Evolutionary conservation across 64 coral and sea anemone genomes (phyloP), one percentile per base, ranked within the genome.

Genomic region (Montipora sp.): DNA sequence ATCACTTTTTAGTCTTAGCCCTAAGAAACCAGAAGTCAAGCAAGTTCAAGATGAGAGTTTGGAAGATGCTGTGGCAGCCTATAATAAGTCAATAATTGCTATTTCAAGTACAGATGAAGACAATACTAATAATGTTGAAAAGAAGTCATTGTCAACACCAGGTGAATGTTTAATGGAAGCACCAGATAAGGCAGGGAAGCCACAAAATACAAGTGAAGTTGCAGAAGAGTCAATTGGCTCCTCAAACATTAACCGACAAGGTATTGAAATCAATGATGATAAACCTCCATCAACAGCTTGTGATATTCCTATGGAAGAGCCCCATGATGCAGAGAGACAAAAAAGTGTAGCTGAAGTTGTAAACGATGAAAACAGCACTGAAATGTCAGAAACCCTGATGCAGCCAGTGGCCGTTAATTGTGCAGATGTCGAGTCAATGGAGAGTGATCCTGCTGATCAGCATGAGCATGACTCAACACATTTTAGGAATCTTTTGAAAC

Each of bases 401-500:
- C 9, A 77, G 65, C 4, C 20, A 50, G 14, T 44, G 79, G 36
- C 11, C 4, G 50, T 18, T 16, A 75, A 63, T 57, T 8, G 53
- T 60, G 79, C 51, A 74, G 58, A 84, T 3, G 51, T 18, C 7
- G 27, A 43, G 7, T 48, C 46, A 92, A 68, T 73, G 24, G 78
- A 89, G 9, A 49, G 20, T 73, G 80, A 53, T 69, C 12, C 18
- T 55, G 84, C 15, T 69, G 44, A 46, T 18, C 36, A 13, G 2
- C 51, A 88, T 27, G 79, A 43, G 77, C 88, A 87, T 77, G 82
- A 93, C 60, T 70, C 92, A 49, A 21, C 4, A 60, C 87, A 98
- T 55, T 98, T 98, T 47, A 84, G 92, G 80, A 90, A 89, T 87
- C 92, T 98, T 69, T 47, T 98, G 46, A 76, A 22, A 23, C 83